Conservation (phyloP, 2,888 invertebrate species). For the Tenthredo mesomela region DNA sequence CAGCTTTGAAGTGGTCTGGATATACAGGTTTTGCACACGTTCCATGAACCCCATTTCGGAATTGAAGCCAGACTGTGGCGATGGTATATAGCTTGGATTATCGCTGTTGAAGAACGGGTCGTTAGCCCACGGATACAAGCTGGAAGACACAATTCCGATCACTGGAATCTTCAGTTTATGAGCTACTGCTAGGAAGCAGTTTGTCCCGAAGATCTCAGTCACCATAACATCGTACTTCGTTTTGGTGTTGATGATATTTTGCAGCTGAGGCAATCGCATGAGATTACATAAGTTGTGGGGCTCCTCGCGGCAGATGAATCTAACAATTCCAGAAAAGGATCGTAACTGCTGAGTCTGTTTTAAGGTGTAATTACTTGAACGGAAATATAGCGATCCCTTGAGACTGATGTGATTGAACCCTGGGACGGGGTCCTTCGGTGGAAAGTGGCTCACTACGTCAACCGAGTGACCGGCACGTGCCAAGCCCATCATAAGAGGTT, state of each 20-base stretch:
- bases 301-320: background rate
- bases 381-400: background rate
- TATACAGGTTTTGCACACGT: background rate
- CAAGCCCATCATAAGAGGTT: constrained; percentile 23
- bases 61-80: background rate
- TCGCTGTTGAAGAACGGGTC: background rate
- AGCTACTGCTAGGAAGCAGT: constrained; percentile 13
- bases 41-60: background rate
- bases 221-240: constrained; percentile 21
- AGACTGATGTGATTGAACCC: constrained; percentile 32
- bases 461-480: constrained; percentile 24
- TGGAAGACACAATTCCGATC: background rate
- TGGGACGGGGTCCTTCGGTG: background rate
- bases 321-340: background rate
- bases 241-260: constrained; percentile 1
- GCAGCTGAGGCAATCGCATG: constrained; percentile 25
- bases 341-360: background rate
- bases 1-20: background rate
- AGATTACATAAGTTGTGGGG: constrained; percentile 8
- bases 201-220: constrained; percentile 30
- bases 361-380: background rate
- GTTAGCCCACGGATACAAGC: constrained; percentile 24
- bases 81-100: constrained; percentile 24
- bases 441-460: constrained; percentile 37
- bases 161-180: constrained; percentile 22